Conservation (phyloP, 2,113 vertebrate genomes). For the Zosterops borbonicus region DNA sequence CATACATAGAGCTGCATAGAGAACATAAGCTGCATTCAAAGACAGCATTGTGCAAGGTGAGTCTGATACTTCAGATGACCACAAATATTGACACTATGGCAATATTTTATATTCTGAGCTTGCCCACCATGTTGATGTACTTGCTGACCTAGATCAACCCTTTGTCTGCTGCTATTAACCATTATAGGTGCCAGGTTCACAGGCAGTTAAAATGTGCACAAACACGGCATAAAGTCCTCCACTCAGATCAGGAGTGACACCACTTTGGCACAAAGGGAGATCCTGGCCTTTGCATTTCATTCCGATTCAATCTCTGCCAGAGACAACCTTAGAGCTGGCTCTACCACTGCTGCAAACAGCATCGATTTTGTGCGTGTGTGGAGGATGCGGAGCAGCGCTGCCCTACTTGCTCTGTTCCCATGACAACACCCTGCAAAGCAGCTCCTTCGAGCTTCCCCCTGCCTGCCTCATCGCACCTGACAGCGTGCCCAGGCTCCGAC, state of each 20-base stretch:
- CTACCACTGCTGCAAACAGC: not conserved
- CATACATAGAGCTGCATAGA: not conserved
- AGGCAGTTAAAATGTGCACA: not conserved
- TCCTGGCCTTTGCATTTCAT: not conserved
- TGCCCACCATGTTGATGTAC: fast-evolving
- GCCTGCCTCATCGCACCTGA: not conserved
- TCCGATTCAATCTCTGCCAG: not conserved
- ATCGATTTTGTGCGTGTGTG: not conserved
- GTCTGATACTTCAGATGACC: not conserved
- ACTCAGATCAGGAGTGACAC: not conserved
- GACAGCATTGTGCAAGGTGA: not conserved
- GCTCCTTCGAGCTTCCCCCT: not conserved
- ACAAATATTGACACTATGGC: not conserved
- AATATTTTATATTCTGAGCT: not conserved
- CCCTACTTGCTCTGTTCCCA: conserved; percentile 67
- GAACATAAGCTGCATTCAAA: not conserved
- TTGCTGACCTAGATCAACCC: not conserved
- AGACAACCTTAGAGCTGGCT: not conserved
- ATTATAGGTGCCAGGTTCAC: not conserved
- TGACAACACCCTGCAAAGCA: conserved; percentile 49
- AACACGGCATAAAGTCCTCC: fast-evolving
- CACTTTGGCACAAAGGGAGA: not conserved
- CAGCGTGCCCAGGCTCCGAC: not conserved
- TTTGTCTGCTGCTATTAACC: not conserved
- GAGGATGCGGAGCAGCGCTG: not conserved